Evolutionary conservation across 1,140 invertebrate species (phyloP).

Genomic region (Bombus vancouverensis): DNA sequence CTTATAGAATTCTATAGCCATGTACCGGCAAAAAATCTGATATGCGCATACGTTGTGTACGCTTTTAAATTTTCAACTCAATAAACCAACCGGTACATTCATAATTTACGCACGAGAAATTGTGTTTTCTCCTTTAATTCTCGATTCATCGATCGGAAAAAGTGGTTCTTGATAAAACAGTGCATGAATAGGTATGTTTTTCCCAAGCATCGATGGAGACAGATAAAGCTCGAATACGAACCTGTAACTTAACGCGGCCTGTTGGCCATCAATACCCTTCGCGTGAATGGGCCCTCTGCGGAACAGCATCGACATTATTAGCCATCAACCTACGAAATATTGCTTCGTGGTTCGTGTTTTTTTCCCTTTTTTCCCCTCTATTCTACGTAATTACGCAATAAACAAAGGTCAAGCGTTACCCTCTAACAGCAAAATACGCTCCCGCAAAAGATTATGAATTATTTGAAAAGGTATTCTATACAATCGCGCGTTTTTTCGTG

Average conservation of each 20-base stretch:
- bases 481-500: neutral
- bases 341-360: neutral
- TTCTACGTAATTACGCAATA: conserved; percentile 11
- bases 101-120: neutral
- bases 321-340: conserved; percentile 16
- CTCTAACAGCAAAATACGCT: neutral
- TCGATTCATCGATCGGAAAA: neutral
- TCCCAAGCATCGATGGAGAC: neutral
- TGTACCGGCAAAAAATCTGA: neutral
- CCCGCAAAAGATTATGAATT: neutral
- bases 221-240: neutral
- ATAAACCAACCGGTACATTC: neutral
- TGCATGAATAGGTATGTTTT: neutral
- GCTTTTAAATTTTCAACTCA: neutral
- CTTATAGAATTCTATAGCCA: neutral
- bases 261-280: conserved; percentile 26
- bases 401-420: neutral
- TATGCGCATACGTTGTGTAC: neutral
- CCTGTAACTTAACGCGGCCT: conserved; percentile 16
- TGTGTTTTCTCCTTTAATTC: neutral
- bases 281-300: conserved; percentile 16
- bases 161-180: neutral
- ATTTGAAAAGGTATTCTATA: neutral
- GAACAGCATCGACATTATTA: conserved; percentile 19
- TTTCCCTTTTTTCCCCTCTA: neutral